Percentiles rank a stretch among this genome's conserved stretches.
These are phyloP conservation scores for Catharus ustulatus DNA, from an alignment of 2,797 vertebrate genomes.

Conservation along the genomic window DNA sequence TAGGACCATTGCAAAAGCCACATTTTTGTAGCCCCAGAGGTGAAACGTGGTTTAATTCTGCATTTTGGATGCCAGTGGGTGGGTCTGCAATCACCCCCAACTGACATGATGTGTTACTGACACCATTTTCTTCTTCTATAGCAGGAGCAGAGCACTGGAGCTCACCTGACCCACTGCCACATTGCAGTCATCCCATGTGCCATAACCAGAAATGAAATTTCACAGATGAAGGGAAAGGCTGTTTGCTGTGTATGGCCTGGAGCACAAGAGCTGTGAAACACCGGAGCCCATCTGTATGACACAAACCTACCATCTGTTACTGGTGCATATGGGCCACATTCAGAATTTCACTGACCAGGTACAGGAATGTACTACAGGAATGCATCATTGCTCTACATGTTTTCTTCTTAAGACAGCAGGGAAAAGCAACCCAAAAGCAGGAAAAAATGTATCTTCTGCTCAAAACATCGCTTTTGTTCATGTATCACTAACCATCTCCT, in stretches of 20 bases:
- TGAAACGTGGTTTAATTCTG: not conserved
- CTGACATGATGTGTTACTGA: not conserved
- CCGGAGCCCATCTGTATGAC: not conserved
- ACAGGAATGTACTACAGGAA: not conserved
- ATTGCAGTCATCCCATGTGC: not conserved
- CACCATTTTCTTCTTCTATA: fast-evolving
- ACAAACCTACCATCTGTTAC: not conserved
- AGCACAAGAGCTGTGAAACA: not conserved
- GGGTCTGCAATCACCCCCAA: not conserved
- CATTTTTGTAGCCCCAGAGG: not conserved
- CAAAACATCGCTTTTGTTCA: not conserved
- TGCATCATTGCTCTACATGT: not conserved
- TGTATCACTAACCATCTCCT: not conserved
- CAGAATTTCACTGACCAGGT: not conserved
- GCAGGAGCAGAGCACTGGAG: not conserved
- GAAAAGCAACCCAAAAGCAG: not conserved
- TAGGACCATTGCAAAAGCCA: not conserved
- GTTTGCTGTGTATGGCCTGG: not conserved
- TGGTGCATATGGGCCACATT: fast-evolving
- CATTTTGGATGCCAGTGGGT: not conserved
- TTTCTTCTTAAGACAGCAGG: not conserved
- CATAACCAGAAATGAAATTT: not conserved
- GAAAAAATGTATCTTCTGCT: not conserved
- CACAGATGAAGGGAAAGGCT: not conserved
- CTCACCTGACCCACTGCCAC: not conserved